Base-by-base conservation (phyloP, 2,113 vertebrate genomes). In the Columba janthina region DNA sequence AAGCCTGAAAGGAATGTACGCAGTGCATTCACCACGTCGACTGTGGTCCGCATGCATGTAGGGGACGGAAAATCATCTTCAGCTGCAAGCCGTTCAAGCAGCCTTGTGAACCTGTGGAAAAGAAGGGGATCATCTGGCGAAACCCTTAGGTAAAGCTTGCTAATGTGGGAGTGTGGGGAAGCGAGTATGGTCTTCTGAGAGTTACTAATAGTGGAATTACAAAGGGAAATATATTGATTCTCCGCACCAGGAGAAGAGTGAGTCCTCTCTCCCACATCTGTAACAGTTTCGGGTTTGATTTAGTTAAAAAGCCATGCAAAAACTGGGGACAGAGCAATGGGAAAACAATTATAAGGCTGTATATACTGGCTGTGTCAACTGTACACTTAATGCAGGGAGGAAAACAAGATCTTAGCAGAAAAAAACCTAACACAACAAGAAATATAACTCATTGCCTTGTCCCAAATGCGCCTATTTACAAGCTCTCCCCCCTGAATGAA, bases 1-100 rank as follows among this genome's bases (percentile, higher is more conserved):
- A 99, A 99, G 92, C 99, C 99, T 0, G 99, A 99, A 96, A 98
- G 99, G n/a, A 99, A 99, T 0, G 99, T 99, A 72, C 99, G 99
- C 96, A 99, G 99, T 36, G 99, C 99, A 5, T 99, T 99, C 92
- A 99, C 99, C 95, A 99, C 99, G 0, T 99, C 99, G 1, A 99
- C 99, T 0, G 99, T 99, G 82, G 99, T 99, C 88, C 99, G 99
- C 95, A 99, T 99, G 99, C 99, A 99, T 0, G 99, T 99, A 6
- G 99, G 99, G 3, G 99, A 99, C 8, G 99, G 99, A 50, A 99
- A 99, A 96, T 99, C 99, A 0, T 99, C 99, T 58, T 99, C 99
- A 0, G 99, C 99, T 0, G 98, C 99, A 71, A 99, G 99, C 96
- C 99, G 99, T 19, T 99, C 99, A 12, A 99, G 99, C 79, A 99